A percentile compares a stretch with the other conserved stretches of the same genome.
These are phyloP conservation scores for Lathronympha strigana DNA, from an alignment of 2,888 invertebrate genomes.

Conservation along the genomic window DNA sequence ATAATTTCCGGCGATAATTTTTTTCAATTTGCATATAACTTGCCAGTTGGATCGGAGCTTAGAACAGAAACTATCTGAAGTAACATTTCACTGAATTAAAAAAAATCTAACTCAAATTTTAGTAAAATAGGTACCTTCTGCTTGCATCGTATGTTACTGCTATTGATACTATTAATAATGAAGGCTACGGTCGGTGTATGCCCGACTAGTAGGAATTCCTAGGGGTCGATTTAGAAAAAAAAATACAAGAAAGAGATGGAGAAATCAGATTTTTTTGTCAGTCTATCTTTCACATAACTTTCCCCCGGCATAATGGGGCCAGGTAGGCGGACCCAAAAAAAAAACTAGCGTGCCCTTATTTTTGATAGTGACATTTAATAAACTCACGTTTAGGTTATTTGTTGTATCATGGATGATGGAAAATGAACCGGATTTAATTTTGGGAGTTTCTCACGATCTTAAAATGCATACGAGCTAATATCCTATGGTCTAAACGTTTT, in stretches of 20 bases:
- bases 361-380: slow-evolving; percentile 77
- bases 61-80: too few species aligned
- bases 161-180: not conserved
- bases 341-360: slow-evolving; percentile 62
- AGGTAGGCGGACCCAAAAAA: slow-evolving; percentile 72
- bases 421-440: not conserved
- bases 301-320: slow-evolving; percentile 72
- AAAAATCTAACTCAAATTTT: too few species aligned
- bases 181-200: slow-evolving; percentile 12
- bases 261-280: slow-evolving; percentile 73
- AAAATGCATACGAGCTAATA: too few species aligned
- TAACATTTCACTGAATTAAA: too few species aligned
- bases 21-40: too few species aligned
- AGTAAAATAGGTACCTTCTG: too few species aligned
- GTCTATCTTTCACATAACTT: slow-evolving; percentile 77
- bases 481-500: too few species aligned
- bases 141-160: too few species aligned
- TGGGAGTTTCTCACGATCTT: not conserved
- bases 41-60: too few species aligned
- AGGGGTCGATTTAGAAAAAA: slow-evolving; percentile 60
- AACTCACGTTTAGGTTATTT: slow-evolving; percentile 61
- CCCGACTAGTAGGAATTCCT: slow-evolving; percentile 65
- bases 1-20: too few species aligned
- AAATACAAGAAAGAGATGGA: slow-evolving; percentile 61
- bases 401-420: not conserved